Evolutionary conservation across 2,797 vertebrate species (phyloP).

Genomic region (Onychomys arenicola): DNA sequence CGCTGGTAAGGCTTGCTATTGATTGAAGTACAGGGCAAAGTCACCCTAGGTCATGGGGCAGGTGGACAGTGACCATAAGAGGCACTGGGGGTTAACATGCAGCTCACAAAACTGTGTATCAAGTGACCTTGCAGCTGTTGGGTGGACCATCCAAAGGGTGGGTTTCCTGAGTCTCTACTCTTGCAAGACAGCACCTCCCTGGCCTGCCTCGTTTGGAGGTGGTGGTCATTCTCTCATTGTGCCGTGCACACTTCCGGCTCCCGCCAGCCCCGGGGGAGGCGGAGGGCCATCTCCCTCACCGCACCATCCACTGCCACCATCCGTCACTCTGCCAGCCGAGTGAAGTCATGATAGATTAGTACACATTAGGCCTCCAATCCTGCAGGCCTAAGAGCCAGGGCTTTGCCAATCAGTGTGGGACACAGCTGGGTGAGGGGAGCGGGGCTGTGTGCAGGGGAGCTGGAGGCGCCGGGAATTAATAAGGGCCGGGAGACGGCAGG

Average conservation of each 20-base stretch:
- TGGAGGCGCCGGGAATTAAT: constrained; percentile 78
- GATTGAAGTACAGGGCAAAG: not conserved
- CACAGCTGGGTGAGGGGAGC: not conserved
- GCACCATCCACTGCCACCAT: constrained; percentile 28
- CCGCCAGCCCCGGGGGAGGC: not conserved
- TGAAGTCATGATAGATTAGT: constrained; percentile 77
- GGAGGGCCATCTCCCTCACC: not conserved
- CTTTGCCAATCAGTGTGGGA: constrained; percentile 69
- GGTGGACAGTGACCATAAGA: not conserved
- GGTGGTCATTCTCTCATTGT: not conserved
- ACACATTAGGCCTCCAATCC: constrained; percentile 78
- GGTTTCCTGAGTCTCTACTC: not conserved
- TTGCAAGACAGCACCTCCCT: not conserved
- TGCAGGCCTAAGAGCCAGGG: constrained; percentile 73
- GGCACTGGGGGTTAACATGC: not conserved
- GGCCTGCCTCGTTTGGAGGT: not conserved
- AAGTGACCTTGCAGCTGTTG: not conserved
- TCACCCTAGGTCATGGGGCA: not conserved
- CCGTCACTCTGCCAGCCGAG: constrained; percentile 74
- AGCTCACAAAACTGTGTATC: fast-evolving
- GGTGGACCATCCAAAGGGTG: not conserved
- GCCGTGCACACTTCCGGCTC: not conserved
- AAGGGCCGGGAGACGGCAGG: constrained; percentile 58
- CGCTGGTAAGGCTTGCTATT: not conserved
- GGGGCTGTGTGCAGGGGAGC: not conserved